phyloP scores from a whole-genome alignment of 1,140 invertebrate species.

The Trachymyrmex cornetzi region DNA sequence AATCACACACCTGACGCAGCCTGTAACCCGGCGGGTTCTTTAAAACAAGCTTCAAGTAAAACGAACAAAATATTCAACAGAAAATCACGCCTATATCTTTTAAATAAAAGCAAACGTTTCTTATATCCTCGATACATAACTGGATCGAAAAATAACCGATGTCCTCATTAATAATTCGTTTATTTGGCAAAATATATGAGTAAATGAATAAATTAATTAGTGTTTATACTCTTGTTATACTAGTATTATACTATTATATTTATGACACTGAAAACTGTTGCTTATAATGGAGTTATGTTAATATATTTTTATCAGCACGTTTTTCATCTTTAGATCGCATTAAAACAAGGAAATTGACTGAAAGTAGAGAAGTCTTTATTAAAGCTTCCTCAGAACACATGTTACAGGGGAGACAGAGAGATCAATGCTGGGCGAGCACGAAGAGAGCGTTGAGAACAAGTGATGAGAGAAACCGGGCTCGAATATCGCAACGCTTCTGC shows the following conservation, averaged over 20 bases:
- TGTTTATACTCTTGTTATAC: not conserved
- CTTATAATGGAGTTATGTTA: not conserved
- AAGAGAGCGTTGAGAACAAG: not conserved
- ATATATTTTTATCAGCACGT: not conserved
- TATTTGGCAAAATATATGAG: not conserved
- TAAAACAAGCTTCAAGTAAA: conserved; percentile 28
- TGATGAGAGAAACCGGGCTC: conserved; percentile 34
- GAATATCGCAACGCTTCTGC: not conserved
- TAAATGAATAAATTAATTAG: not conserved
- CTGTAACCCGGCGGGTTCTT: conserved; percentile 16
- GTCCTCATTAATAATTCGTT: not conserved
- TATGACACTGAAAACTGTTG: not conserved
- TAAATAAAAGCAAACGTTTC: conserved; percentile 63
- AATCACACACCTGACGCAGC: conserved; percentile 71
- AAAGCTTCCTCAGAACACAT: not conserved
- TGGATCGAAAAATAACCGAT: not conserved
- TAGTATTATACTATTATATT: not conserved
- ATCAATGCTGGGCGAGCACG: not conserved
- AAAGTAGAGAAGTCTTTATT: conserved; percentile 10
- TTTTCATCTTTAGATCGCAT: not conserved
- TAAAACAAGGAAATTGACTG: not conserved
- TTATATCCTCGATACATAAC: not conserved
- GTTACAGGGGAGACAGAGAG: conserved; percentile 17
- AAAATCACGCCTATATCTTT: not conserved
- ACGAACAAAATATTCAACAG: not conserved